Evolutionary conservation across 1,140 invertebrate species (phyloP).

Genomic region (Lepeophtheirus salmonis): DNA sequence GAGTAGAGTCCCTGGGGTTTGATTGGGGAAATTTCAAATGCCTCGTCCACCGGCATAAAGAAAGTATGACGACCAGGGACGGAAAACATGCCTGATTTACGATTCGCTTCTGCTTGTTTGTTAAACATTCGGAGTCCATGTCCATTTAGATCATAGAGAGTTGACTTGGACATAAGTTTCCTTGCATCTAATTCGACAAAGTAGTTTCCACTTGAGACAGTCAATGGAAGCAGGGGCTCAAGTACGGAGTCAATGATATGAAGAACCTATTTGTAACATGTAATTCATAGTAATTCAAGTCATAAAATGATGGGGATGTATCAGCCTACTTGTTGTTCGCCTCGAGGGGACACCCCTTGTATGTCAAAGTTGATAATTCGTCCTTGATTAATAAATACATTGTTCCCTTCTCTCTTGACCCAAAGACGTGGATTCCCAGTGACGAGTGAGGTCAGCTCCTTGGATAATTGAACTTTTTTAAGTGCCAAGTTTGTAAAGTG

Average conservation of each 20-base stretch:
- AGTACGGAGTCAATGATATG: constrained; percentile 20
- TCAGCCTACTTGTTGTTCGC: constrained; percentile 6
- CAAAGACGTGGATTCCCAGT: constrained; percentile 7
- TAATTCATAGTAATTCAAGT: background rate
- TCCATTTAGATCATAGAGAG: constrained; percentile 14
- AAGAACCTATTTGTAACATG: constrained; percentile 12
- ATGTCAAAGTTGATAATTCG: background rate
- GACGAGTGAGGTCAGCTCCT: constrained; percentile 10
- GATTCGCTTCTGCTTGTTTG: constrained; percentile 43
- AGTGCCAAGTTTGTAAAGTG: constrained; percentile 19
- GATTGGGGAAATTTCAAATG: constrained; percentile 46
- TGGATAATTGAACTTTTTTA: constrained; percentile 12
- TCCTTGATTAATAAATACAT: constrained; percentile 7
- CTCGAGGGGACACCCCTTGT: background rate
- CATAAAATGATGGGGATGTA: background rate
- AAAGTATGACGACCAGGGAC: constrained; percentile 59
- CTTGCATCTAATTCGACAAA: constrained; percentile 16
- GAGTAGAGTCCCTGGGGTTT: constrained; percentile 16
- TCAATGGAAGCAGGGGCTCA: constrained; percentile 12
- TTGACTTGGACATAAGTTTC: constrained; percentile 17
- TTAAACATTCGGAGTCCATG: constrained; percentile 33
- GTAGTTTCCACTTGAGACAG: background rate
- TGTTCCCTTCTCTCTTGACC: background rate
- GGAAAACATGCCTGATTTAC: constrained; percentile 51
- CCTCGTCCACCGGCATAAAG: constrained; percentile 72